phyloP scores from a whole-genome alignment of 2,113 vertebrate species.

The Chionodraco myersi region DNA sequence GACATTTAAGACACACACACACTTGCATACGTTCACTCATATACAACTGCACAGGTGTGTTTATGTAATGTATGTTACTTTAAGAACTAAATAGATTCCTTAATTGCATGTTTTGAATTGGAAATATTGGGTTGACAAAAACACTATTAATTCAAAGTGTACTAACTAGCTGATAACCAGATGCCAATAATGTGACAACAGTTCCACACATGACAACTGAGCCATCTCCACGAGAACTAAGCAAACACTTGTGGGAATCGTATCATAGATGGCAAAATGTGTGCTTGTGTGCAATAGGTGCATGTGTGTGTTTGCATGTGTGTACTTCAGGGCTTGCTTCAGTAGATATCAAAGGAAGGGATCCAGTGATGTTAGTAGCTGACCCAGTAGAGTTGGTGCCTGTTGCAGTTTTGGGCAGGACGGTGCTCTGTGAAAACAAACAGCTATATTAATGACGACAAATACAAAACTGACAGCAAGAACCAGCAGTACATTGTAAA shows the following conservation, averaged over 20 bases:
- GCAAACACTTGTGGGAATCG: too few species aligned
- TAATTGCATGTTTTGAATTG: not conserved
- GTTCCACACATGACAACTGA: not conserved
- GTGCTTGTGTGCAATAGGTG: not conserved
- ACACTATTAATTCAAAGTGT: not conserved
- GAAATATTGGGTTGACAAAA: not conserved
- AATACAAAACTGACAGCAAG: slow-evolving; percentile 1
- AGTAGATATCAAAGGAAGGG: slow-evolving; percentile 10
- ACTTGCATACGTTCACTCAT: not conserved
- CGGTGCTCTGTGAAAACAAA: slow-evolving; percentile 51
- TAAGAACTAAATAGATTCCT: too few species aligned
- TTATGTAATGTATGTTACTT: too few species aligned
- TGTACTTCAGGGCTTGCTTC: slow-evolving; percentile 57
- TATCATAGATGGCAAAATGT: not conserved
- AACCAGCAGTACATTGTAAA: not conserved
- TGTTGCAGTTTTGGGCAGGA: slow-evolving; percentile 36
- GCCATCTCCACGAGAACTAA: not conserved
- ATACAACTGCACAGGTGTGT: not conserved
- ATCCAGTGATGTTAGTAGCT: slow-evolving; percentile 20
- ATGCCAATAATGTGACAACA: not conserved
- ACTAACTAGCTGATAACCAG: not conserved
- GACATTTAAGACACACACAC: not conserved
- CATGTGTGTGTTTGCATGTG: slow-evolving; percentile 19
- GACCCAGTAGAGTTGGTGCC: not conserved
- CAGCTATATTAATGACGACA: slow-evolving; percentile 18